phyloP scores from a whole-genome alignment of 2,888 invertebrate species.

The Synanthedon vespiformis region DNA sequence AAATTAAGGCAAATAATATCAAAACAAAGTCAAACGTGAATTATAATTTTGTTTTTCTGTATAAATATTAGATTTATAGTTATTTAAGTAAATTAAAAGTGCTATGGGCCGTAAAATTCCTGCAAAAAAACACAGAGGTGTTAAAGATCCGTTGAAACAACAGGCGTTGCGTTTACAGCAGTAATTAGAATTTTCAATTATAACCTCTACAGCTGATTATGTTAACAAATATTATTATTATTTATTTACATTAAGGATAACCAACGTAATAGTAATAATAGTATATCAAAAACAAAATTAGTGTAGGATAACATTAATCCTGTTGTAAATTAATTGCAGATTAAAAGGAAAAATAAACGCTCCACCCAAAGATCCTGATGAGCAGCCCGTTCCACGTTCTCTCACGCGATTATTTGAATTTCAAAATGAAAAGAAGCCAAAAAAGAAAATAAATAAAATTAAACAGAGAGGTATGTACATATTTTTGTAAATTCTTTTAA shows the following conservation, averaged over 20 bases:
- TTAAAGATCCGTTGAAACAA: slow-evolving; percentile 82
- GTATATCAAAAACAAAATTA: slow-evolving; percentile 1
- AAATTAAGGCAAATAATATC: no score
- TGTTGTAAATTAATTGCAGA: slow-evolving; percentile 48
- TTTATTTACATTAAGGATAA: no score
- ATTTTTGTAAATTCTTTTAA: no score
- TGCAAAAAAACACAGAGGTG: slow-evolving; percentile 81
- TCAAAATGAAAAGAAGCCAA: slow-evolving; percentile 21
- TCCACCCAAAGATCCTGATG: slow-evolving; percentile 77
- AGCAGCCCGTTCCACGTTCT: slow-evolving; percentile 80
- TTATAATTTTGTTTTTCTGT: neutral
- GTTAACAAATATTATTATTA: neutral
- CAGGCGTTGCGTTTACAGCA: slow-evolving; percentile 71
- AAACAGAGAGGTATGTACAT: neutral
- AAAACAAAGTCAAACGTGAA: no score
- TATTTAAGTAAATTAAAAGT: neutral
- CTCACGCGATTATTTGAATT: slow-evolving; percentile 72
- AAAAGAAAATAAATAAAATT: slow-evolving; percentile 22
- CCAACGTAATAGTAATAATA: neutral
- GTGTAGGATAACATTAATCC: neutral
- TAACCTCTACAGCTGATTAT: neutral
- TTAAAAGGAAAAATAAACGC: slow-evolving; percentile 80
- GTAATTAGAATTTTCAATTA: slow-evolving; percentile 43
- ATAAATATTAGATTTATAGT: neutral
- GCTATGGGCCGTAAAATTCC: slow-evolving; percentile 84